Percentiles rank a stretch among this genome's conserved stretches.
Evolutionary conservation across 2,797 vertebrate species (phyloP).

Genomic region (Sebastes hopkinsi): DNA sequence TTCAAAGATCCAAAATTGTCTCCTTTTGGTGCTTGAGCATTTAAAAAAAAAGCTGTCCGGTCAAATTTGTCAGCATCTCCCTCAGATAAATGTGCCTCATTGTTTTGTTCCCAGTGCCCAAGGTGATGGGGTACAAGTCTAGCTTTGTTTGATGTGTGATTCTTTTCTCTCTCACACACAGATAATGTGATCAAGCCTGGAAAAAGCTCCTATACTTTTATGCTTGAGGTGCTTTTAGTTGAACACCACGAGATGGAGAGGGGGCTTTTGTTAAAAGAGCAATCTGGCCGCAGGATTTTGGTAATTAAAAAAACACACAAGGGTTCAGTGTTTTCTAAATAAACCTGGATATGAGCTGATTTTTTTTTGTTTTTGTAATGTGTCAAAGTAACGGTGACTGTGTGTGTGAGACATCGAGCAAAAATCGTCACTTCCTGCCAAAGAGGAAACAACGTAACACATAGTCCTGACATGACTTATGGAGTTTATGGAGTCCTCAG

Average conservation of each 20-base stretch:
- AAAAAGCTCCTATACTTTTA: neutral
- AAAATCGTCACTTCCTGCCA: conserved; percentile 27
- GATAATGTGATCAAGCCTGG: conserved; percentile 35
- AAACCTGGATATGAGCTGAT: neutral
- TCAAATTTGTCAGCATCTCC: conserved; percentile 21
- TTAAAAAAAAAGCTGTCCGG: neutral
- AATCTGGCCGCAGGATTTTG: neutral
- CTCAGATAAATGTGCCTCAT: conserved; percentile 29
- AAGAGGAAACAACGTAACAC: conserved; percentile 42
- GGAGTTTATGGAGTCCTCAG: conserved; percentile 85
- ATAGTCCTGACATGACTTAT: conserved; percentile 63
- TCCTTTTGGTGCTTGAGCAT: neutral
- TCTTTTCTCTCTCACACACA: neutral
- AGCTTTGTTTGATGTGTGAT: conserved; percentile 12
- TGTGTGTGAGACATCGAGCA: neutral
- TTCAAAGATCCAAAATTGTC: neutral
- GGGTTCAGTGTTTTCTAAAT: neutral
- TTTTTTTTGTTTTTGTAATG: neutral
- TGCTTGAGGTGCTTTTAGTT: conserved; percentile 19
- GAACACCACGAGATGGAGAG: neutral
- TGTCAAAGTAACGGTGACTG: neutral
- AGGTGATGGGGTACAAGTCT: conserved; percentile 26
- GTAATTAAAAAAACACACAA: neutral
- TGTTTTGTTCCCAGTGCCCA: conserved; percentile 21
- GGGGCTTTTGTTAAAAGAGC: conserved; percentile 1